phyloP scores from a whole-genome alignment of 2,113 vertebrate genomes.

The Numida meleagris region DNA sequence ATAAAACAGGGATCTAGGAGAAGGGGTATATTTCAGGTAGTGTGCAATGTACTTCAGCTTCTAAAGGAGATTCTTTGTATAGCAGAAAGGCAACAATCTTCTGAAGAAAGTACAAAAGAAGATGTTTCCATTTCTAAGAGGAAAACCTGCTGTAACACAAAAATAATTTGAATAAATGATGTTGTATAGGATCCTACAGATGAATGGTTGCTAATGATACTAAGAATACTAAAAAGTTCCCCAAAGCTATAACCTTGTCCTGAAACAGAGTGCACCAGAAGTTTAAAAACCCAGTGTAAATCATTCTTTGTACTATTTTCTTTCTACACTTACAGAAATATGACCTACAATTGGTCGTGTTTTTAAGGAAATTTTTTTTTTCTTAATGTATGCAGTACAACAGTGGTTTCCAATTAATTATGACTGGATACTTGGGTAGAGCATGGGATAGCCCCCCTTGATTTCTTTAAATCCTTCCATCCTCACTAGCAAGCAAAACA shows the following conservation, averaged over 20 bases:
- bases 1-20: background rate
- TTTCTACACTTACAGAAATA: background rate
- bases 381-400: background rate
- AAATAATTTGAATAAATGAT: background rate
- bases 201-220: background rate
- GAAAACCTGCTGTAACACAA: background rate
- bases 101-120: background rate
- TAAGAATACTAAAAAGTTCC: background rate
- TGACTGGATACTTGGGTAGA: background rate
- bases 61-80: background rate
- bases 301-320: background rate
- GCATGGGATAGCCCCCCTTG: background rate
- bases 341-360: background rate
- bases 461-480: background rate
- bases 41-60: background rate
- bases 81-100: background rate
- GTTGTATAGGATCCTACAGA: background rate
- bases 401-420: background rate
- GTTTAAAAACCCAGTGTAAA: background rate
- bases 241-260: rapidly evolving
- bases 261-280: background rate
- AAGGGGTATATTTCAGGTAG: background rate
- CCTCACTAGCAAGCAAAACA: background rate
- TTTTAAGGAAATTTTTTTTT: background rate
- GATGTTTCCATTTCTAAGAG: background rate